Evolutionary conservation across 2,113 vertebrate genomes (phyloP).

Genomic region (Podilymbus podiceps): DNA sequence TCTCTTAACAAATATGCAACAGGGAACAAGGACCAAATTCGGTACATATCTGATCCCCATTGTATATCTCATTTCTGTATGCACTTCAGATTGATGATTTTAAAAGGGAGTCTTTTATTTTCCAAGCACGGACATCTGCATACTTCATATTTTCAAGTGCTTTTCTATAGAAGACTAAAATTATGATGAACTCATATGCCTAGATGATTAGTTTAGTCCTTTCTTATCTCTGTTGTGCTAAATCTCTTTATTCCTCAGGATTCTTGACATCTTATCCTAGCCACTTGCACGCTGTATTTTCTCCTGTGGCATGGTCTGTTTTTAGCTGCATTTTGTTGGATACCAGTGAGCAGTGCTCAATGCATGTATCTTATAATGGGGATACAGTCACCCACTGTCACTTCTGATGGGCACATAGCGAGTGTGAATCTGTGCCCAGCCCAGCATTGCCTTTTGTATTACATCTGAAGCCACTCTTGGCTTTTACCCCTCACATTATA

Average conservation of each 20-base stretch:
- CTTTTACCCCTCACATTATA: fast-evolving
- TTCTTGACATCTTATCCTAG: not conserved
- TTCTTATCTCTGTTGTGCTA: not conserved
- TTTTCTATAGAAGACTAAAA: slow-evolving; percentile 2
- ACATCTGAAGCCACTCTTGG: not conserved
- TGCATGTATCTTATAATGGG: not conserved
- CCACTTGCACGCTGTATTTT: not conserved
- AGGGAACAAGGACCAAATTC: slow-evolving; percentile 8
- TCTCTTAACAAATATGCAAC: slow-evolving; percentile 42
- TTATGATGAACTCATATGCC: not conserved
- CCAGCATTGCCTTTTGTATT: not conserved
- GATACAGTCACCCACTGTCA: not conserved
- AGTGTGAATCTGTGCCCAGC: not conserved
- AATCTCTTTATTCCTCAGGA: not conserved
- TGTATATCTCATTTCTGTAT: not conserved
- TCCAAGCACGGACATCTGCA: not conserved
- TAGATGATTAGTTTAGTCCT: not conserved
- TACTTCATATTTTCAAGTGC: not conserved
- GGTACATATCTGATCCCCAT: not conserved
- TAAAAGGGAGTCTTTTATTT: slow-evolving; percentile 11
- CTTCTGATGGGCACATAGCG: not conserved
- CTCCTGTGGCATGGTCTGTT: not conserved
- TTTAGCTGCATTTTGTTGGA: not conserved
- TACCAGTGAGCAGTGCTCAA: not conserved
- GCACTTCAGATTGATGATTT: not conserved